Evolutionary conservation across 2,888 invertebrate genomes (phyloP), one percentile per base, ranked within the genome.

Genomic region (Eupeodes luniger): DNA sequence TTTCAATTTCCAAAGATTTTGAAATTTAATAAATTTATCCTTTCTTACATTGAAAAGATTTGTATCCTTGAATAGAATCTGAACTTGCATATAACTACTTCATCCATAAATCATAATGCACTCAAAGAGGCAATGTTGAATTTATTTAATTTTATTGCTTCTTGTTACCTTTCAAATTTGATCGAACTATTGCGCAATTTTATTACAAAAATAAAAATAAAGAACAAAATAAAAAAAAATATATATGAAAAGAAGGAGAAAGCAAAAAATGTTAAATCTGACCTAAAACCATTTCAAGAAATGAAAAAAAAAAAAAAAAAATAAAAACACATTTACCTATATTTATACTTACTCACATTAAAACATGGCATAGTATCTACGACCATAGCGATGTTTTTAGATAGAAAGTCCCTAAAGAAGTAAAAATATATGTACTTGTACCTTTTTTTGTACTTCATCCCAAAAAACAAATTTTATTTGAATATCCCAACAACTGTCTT

Each of bases 231-330:
- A 34, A 49, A 36, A 40, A 47, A 55, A 53, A 19, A 11, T n/a
- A 47, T 11, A 64, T 6, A 61, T 0, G 4, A 51, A 51, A 67
- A 67, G 5, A 14, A 66, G 36, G 16, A 61, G 1, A 9, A 36
- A 11, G 4, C 1, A 40, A n/a, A 9, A 53, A 49, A 11, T 74
- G 75, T 69, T 51, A 75, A 69, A 80, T 76, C 69, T 76, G 44
- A 80, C 62, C 75, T 16, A 80, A 76, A 85, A 80, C 51, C 75
- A 47, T 67, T 16, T 19, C 36, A 12, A 16, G n/a, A 55, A 57
- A 61, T 51, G 53, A 55, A 67, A 53, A 44, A 19, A 59, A 57
- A 59, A 57, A 51, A 10, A 62, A 55, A 10, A 76, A 53, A n/a
- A 9, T 14, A 47, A 0, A 51, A 61, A 62, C 4, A 10, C 10